Conservation (phyloP, 2,888 invertebrate genomes). For the Zhuqinia jingwanae region DNA sequence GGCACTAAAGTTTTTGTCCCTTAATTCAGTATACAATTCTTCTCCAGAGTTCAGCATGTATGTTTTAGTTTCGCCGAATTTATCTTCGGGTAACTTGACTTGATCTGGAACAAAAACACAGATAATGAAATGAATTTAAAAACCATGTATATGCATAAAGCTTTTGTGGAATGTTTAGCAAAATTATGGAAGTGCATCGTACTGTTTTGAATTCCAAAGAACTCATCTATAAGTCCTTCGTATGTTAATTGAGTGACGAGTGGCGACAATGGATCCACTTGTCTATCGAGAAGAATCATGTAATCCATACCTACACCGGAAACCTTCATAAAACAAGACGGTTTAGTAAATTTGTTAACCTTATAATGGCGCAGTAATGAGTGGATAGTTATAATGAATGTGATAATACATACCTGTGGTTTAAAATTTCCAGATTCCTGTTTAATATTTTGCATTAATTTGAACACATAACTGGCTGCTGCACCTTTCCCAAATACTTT, state of each 20-base stretch:
- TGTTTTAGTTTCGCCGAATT: constrained; percentile 88
- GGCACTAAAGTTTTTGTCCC: constrained; percentile 96
- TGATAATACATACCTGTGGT: constrained; percentile 81
- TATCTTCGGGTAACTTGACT: constrained; percentile 92
- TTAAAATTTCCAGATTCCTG: constrained; percentile 84
- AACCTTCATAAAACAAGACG: constrained; percentile 57
- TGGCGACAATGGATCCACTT: constrained; percentile 94
- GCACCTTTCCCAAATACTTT: constrained; percentile 94
- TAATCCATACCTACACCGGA: constrained; percentile 89
- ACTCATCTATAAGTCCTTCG: constrained; percentile 98
- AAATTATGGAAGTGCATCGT: too few species aligned
- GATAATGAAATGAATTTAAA: too few species aligned
- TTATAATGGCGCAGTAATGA: too few species aligned
- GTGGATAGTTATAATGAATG: too few species aligned
- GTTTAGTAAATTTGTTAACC: too few species aligned
- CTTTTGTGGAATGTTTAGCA: neutral
- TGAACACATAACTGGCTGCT: constrained; percentile 93
- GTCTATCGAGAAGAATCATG: constrained; percentile 93
- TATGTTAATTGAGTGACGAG: constrained; percentile 97
- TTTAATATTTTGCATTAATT: constrained; percentile 89
- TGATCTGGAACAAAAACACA: constrained; percentile 83
- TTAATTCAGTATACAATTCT: constrained; percentile 92
- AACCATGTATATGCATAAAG: neutral
- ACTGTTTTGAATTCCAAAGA: constrained; percentile 91
- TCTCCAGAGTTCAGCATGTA: constrained; percentile 94